Conservation (phyloP, 64 coral and sea anemone genomes). For the Anthopleura sola region DNA sequence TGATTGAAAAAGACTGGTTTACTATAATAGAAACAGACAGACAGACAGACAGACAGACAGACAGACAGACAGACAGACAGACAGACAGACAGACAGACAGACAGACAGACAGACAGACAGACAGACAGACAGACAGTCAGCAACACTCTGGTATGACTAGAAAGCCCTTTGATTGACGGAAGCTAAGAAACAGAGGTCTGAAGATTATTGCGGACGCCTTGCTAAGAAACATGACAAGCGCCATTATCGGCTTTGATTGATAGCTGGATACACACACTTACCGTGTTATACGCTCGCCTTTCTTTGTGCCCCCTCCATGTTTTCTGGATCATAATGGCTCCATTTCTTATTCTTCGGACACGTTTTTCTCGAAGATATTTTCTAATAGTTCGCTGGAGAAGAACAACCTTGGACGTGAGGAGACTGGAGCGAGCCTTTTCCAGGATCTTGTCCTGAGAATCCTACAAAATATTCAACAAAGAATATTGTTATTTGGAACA, state of each 20-base stretch:
- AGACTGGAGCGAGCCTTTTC: constrained; percentile 30
- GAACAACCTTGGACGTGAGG: constrained; percentile 41
- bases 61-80: not conserved
- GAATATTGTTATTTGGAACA: not conserved
- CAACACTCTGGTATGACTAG: no score
- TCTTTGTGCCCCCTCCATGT: constrained; percentile 38
- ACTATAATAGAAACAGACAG: not conserved
- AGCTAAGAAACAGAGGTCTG: no score
- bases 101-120: not conserved
- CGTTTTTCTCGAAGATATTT: constrained; percentile 24
- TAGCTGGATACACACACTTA: not conserved
- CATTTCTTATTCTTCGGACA: constrained; percentile 9
- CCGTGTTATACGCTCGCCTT: constrained; percentile 18
- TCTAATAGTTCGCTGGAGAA: constrained; percentile 48
- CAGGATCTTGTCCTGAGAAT: constrained; percentile 43
- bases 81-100: not conserved
- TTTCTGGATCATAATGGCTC: constrained; percentile 45
- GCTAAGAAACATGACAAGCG: no score
- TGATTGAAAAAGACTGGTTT: not conserved
- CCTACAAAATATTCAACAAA: not conserved
- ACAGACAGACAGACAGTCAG: not conserved
- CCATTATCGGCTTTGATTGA: no score
- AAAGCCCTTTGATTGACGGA: no score
- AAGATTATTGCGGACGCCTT: no score
- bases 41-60: not conserved